Evolutionary conservation across 2,797 vertebrate species (phyloP).

Genomic region (Acrossocheilus wenchowensis): DNA sequence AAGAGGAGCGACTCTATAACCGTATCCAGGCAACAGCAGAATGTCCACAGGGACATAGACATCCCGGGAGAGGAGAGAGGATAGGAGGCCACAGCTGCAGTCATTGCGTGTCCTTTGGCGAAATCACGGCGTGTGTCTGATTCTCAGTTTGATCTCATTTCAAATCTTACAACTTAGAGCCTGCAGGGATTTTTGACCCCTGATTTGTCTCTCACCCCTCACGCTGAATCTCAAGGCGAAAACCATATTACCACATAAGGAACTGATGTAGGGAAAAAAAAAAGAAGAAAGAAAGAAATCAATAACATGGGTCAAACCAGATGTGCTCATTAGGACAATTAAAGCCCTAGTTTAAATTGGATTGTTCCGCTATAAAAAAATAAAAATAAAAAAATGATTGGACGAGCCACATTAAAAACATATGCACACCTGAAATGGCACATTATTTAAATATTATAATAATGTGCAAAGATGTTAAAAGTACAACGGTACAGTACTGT

Average conservation of each 20-base stretch:
- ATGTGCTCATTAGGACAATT: not conserved
- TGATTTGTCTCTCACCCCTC: not conserved
- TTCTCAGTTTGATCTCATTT: slow-evolving; percentile 48
- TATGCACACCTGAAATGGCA: too few relatives aligned
- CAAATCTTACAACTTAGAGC: slow-evolving; percentile 20
- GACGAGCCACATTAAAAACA: not conserved
- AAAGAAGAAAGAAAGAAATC: not conserved
- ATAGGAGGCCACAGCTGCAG: slow-evolving; percentile 53
- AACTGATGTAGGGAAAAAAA: not conserved
- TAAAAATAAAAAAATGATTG: not conserved
- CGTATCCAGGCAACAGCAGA: slow-evolving; percentile 69
- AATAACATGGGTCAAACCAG: slow-evolving; percentile 7
- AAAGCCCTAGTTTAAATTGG: not conserved
- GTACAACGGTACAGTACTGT: not conserved
- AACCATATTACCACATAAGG: not conserved
- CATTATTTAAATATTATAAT: not conserved
- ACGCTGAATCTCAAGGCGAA: not conserved
- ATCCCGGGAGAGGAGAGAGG: slow-evolving; percentile 31
- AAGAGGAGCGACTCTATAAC: slow-evolving; percentile 58
- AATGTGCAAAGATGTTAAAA: not conserved
- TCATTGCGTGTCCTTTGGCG: slow-evolving; percentile 25
- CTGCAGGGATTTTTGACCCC: not conserved
- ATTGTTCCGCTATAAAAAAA: too few relatives aligned
- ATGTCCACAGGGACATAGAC: slow-evolving; percentile 44
- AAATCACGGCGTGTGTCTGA: slow-evolving; percentile 19